Evolutionary conservation across 2,888 invertebrate species (phyloP), one percentile per base, ranked within the genome.

Genomic region (Drosophila setosimentum): DNA sequence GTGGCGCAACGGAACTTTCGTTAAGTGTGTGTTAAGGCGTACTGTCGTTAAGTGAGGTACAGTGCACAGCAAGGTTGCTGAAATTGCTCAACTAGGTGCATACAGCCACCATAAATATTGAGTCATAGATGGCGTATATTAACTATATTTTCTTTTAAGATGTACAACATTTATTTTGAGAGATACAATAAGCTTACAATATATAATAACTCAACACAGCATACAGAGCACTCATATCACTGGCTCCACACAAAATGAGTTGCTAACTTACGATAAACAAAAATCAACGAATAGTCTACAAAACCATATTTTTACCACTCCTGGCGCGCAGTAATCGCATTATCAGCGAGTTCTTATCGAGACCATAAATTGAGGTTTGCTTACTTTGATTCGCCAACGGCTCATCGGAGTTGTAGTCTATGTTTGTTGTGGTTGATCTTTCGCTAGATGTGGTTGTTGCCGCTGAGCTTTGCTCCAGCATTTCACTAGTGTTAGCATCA

Each of bases 311-410:
- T 35, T 77, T 72, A 33, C 55, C 73, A 35, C 83, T 84, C 27
- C 83, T 59, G 27, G 83, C 76, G 0, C 78, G 80, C 33, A 88
- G 37, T 24, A 91, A 45, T n/a, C 81, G 73, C 91, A 91, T 91
- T 29, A 89, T 89, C 53, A 87, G 42, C 2, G 88, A 89, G 55
- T 89, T 83, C 59, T 80, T 80, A 40, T 79, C 76, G 10, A 84
- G 65, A 1, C 89, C 86, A 16, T 86, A 88, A 11, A 88, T 82
- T 1, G 89, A 88, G 32, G 80, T 77, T 32, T 83, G 76, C 0
- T 69, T 59, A 21, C 51, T 61, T 45, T 68, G 66, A 7, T 64
- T 51, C 24, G 59, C 32, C 48, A 54, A 18, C 1, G 69, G 45
- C 42, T 76, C 83, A 54, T 80, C 81, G 50, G 68, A 57, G 57